phyloP scores from a whole-genome alignment of 2,113 vertebrate genomes.

The Pygathrix nemaeus region DNA sequence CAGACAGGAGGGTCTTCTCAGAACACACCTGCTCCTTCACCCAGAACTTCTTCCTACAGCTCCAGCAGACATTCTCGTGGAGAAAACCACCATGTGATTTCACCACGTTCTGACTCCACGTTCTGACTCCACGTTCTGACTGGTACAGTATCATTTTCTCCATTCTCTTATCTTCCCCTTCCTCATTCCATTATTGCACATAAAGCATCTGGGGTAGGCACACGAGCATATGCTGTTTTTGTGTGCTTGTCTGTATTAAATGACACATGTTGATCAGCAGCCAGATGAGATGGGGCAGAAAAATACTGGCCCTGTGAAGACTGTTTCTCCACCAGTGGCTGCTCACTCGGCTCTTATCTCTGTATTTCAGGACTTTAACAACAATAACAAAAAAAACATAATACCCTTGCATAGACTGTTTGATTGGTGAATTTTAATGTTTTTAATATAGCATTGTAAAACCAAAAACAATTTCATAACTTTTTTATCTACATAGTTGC shows the following conservation, averaged over 20 bases:
- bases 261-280: background rate
- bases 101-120: background rate
- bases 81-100: background rate
- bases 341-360: background rate
- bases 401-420: background rate
- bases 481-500: background rate
- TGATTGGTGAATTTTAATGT: constrained; percentile 76
- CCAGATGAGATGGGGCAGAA: background rate
- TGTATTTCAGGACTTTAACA: background rate
- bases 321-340: background rate
- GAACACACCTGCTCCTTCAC: background rate
- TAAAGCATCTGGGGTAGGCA: background rate
- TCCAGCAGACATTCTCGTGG: background rate
- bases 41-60: background rate
- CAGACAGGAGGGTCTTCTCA: background rate
- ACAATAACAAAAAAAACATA: background rate
- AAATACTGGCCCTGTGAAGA: background rate
- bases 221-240: background rate
- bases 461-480: background rate
- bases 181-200: background rate
- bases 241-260: background rate
- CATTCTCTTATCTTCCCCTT: background rate
- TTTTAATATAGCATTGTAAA: background rate
- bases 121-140: background rate
- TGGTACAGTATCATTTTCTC: background rate